Conservation (phyloP, 2,113 vertebrate genomes). For the Raja brachyura region DNA sequence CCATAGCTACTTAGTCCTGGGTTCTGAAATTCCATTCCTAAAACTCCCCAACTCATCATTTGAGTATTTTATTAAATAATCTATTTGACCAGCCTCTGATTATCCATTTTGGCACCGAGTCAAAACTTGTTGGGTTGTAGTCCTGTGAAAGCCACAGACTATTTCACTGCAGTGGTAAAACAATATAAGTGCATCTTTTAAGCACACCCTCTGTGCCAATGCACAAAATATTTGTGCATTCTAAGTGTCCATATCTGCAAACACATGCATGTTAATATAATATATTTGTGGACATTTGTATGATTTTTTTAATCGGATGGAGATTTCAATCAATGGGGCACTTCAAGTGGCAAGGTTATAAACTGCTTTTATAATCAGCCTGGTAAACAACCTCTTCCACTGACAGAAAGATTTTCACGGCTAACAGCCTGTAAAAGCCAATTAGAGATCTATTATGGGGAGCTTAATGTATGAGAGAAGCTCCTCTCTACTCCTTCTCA, state of each 20-base stretch:
- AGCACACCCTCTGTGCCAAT: too few relatives aligned
- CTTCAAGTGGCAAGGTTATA: not conserved
- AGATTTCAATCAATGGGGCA: not conserved
- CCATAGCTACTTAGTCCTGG: too few relatives aligned
- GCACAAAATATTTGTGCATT: not conserved
- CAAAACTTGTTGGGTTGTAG: too few relatives aligned
- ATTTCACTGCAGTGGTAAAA: too few relatives aligned
- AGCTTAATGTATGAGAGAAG: conserved; percentile 2
- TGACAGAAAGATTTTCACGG: not conserved
- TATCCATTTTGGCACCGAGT: too few relatives aligned
- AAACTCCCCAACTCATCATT: too few relatives aligned
- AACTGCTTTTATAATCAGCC: not conserved
- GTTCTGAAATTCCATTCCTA: too few relatives aligned
- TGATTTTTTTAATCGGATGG: not conserved
- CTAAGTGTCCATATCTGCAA: not conserved
- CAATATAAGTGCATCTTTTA: too few relatives aligned
- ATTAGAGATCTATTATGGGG: conserved; percentile 23
- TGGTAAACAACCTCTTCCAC: conserved; percentile 3
- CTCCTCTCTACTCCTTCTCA: not conserved
- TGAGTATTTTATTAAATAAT: too few relatives aligned
- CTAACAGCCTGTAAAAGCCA: conserved; percentile 31
- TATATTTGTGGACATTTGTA: not conserved
- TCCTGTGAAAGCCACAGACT: too few relatives aligned
- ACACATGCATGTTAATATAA: not conserved
- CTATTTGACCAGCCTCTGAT: too few relatives aligned